Evolutionary conservation across 2,888 invertebrate species (phyloP).

Genomic region (Neoaliturus tenellus): DNA sequence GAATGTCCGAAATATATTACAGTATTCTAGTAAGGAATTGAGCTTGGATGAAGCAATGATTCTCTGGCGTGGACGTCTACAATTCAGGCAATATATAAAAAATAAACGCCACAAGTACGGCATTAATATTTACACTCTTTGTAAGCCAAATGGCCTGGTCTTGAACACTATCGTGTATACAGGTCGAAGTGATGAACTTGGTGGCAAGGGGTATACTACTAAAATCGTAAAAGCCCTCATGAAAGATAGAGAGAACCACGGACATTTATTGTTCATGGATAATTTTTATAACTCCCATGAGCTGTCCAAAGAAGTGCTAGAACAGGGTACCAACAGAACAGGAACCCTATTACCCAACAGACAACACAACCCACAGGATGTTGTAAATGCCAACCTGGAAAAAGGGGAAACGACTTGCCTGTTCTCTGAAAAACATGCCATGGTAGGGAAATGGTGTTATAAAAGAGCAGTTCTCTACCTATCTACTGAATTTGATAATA

Average conservation of each 20-base stretch:
- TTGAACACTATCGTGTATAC: not conserved
- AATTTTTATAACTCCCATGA: not conserved
- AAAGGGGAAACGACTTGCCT: not conserved
- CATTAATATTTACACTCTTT: no score
- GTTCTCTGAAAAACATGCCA: not conserved
- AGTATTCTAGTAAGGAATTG: no score
- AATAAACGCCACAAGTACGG: no score
- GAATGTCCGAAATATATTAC: no score
- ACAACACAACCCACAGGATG: not conserved
- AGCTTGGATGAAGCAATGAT: no score
- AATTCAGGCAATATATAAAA: no score
- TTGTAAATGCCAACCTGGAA: not conserved
- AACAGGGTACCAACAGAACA: not conserved
- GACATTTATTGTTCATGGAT: not conserved
- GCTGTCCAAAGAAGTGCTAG: not conserved
- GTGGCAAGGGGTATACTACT: not conserved
- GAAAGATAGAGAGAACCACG: not conserved
- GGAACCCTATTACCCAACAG: conserved; percentile 1
- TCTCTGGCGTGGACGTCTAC: no score
- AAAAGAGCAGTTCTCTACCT: not conserved
- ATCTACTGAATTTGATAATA: not conserved
- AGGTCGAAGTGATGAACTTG: not conserved
- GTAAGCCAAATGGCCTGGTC: no score
- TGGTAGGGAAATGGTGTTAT: not conserved
- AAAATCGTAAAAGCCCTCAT: not conserved